phyloP scores from a whole-genome alignment of 2,113 vertebrate genomes.

The Nematolebias whitei region DNA sequence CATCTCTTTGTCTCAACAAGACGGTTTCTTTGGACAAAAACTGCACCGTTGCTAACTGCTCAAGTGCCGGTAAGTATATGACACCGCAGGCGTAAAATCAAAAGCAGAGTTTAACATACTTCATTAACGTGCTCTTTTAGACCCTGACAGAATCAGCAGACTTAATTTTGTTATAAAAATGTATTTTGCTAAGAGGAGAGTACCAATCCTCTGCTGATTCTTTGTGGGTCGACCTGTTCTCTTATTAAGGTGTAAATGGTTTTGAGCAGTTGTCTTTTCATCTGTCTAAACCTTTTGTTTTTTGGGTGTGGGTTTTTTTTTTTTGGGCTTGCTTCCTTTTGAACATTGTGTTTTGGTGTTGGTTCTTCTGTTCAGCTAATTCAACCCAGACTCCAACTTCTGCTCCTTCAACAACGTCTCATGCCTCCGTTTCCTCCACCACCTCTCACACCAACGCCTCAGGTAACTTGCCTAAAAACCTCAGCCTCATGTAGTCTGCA shows the following conservation, averaged over 20 bases:
- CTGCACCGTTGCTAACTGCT: conserved; percentile 42
- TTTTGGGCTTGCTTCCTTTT: conserved; percentile 27
- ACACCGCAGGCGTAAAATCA: background rate
- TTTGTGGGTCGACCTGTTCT: conserved; percentile 14
- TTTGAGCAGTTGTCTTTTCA: conserved; percentile 7
- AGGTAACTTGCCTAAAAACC: conserved; percentile 61
- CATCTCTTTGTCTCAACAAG: background rate
- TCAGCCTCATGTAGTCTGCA: conserved; percentile 21
- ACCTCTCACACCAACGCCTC: conserved; percentile 40
- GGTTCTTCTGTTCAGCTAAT: conserved; percentile 46
- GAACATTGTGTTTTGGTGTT: conserved; percentile 50
- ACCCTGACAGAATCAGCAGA: conserved; percentile 22
- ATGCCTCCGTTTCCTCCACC: conserved; percentile 17
- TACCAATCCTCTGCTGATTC: conserved; percentile 17
- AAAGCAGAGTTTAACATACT: conserved; percentile 11
- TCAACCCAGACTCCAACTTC: fast-evolving
- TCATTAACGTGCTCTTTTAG: conserved; percentile 11
- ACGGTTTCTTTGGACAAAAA: background rate
- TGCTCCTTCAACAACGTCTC: fast-evolving
- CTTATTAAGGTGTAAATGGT: conserved; percentile 7
- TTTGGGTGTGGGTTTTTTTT: conserved; percentile 16
- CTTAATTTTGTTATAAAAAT: background rate
- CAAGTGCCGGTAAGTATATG: conserved; percentile 52
- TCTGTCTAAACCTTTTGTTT: conserved; percentile 35
- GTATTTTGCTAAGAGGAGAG: background rate